A percentile compares a stretch with the other conserved stretches of the same genome.
Conservation (phyloP, 2,113 vertebrate genomes). For the Pantherophis guttatus region DNA sequence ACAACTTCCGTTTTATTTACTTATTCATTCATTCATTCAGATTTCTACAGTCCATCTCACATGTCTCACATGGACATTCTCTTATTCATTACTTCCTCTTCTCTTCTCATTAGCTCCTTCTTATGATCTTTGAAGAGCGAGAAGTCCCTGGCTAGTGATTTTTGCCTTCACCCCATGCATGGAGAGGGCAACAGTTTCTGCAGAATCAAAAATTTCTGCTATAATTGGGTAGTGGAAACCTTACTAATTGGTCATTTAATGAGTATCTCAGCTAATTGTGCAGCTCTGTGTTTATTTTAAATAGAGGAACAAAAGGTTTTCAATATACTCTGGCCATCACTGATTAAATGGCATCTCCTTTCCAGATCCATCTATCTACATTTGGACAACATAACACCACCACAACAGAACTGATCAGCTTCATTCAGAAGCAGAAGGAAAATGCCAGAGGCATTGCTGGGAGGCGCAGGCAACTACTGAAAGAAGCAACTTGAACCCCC, state of each 20-base stretch:
- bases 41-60: background rate
- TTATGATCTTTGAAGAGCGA: background rate
- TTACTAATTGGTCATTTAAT: conserved; percentile 20
- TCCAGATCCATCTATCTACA: conserved; percentile 31
- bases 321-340: conserved; percentile 39
- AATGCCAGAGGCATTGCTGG: conserved; percentile 28
- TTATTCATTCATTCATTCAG: background rate
- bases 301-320: conserved; percentile 57
- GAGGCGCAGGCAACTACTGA: conserved; percentile 22
- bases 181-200: background rate
- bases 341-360: conserved; percentile 27
- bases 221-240: conserved; percentile 31
- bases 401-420: conserved; percentile 35
- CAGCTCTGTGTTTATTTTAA: conserved; percentile 48
- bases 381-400: conserved; percentile 42
- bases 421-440: conserved; percentile 53
- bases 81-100: too few species aligned
- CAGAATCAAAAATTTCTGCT: background rate
- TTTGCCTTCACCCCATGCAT: background rate
- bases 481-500: conserved; percentile 12
- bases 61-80: background rate
- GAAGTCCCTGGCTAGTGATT: background rate
- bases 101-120: background rate
- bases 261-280: conserved; percentile 38
- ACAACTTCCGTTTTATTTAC: background rate